Percentiles rank a stretch among this genome's conserved stretches.
These are phyloP conservation scores for Anaspis maculata DNA, from an alignment of 2,888 invertebrate species.

Conservation along the genomic window DNA sequence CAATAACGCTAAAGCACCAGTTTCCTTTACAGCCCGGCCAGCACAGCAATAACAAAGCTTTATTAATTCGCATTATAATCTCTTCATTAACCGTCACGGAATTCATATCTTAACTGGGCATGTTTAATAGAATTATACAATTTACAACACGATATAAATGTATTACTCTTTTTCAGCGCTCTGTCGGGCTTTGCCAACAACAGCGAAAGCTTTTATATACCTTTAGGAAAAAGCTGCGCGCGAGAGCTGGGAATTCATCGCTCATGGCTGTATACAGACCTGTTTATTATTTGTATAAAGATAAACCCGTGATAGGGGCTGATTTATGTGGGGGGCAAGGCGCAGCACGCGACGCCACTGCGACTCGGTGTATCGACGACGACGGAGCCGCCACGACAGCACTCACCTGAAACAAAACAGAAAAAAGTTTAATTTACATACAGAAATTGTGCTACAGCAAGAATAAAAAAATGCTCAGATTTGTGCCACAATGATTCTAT, in stretches of 20 bases:
- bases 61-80: conserved; percentile 16
- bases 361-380: conserved; percentile 8
- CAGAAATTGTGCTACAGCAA: too few relatives aligned
- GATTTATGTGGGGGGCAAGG: conserved; percentile 28
- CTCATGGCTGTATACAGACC: conserved; percentile 29
- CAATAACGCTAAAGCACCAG: too few relatives aligned
- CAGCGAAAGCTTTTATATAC: too few relatives aligned
- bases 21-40: too few relatives aligned
- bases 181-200: too few relatives aligned
- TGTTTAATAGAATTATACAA: conserved; percentile 41
- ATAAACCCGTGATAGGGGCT: conserved; percentile 33
- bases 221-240: conserved; percentile 19
- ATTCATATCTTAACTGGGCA: conserved; percentile 37
- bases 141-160: conserved; percentile 38
- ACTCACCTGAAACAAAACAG: conserved; percentile 24
- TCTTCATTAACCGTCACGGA: conserved; percentile 36
- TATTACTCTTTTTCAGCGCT: conserved; percentile 29
- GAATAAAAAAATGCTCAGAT: neutral
- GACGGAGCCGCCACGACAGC: too few relatives aligned
- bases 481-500: neutral
- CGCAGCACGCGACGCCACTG: conserved; percentile 28
- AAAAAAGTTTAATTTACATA: too few relatives aligned
- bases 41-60: neutral
- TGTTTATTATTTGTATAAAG: conserved; percentile 41
- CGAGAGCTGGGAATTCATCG: conserved; percentile 32